Conservation (phyloP, 2,797 vertebrate genomes). For the Gymnodraco acuticeps region DNA sequence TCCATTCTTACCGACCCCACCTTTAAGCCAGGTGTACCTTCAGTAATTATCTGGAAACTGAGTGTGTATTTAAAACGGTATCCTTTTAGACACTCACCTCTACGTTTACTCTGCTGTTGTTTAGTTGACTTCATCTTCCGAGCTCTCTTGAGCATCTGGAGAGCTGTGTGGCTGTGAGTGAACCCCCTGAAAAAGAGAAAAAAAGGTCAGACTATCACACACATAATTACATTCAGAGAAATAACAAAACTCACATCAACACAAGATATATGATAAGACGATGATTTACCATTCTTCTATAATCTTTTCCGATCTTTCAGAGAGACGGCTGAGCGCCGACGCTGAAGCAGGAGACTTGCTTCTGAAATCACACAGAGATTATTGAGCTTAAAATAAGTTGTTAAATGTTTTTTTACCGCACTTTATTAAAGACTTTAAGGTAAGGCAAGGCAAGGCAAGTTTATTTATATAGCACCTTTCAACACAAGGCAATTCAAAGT, state of each 20-base stretch:
- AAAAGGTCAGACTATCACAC: not conserved
- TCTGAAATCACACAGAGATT: slow-evolving; percentile 62
- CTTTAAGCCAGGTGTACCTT: not conserved
- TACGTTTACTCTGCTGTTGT: slow-evolving; percentile 73
- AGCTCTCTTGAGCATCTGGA: slow-evolving; percentile 93
- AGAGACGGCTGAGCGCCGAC: slow-evolving; percentile 66
- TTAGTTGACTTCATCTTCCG: slow-evolving; percentile 91
- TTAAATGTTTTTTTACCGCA: not conserved
- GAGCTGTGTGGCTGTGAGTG: slow-evolving; percentile 88
- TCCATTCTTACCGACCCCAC: too few relatives aligned
- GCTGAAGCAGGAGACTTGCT: slow-evolving; percentile 66
- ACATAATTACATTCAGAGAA: not conserved
- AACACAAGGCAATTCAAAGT: too few relatives aligned
- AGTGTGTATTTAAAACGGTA: too few relatives aligned
- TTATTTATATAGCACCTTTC: too few relatives aligned
- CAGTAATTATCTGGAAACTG: not conserved
- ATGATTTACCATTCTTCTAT: slow-evolving; percentile 92
- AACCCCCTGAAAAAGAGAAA: slow-evolving; percentile 87
- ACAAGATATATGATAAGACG: not conserved
- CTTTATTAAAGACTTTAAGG: not conserved
- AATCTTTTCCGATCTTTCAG: slow-evolving; percentile 90
- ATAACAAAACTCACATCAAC: not conserved
- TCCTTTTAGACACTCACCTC: slow-evolving; percentile 77
- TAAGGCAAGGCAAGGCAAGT: too few relatives aligned
- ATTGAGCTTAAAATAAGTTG: not conserved